phyloP scores from a whole-genome alignment of 1,140 invertebrate species.

The Venustaconcha ellipsiformis region DNA sequence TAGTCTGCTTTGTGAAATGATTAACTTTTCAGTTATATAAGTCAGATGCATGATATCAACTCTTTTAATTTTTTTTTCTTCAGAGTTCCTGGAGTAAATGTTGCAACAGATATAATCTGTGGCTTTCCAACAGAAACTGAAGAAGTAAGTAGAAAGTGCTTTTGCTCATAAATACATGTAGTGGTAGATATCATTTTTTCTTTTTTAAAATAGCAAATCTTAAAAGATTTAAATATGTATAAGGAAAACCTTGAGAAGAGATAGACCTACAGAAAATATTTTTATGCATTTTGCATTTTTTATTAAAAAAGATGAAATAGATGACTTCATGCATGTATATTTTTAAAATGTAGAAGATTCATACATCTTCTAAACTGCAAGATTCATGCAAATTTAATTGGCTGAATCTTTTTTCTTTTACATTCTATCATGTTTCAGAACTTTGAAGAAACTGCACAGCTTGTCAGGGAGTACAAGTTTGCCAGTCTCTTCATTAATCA shows the following conservation, averaged over 20 bases:
- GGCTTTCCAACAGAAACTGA: slow-evolving; percentile 98
- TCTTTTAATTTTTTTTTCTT: slow-evolving; percentile 8
- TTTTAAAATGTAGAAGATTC: not conserved
- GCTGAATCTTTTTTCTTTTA: not conserved
- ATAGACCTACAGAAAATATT: not conserved
- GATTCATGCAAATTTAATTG: not conserved
- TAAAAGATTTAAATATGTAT: not conserved
- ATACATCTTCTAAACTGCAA: not conserved
- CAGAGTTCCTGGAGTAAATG: slow-evolving; percentile 88
- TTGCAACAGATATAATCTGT: slow-evolving; percentile 98
- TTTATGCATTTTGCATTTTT: not conserved
- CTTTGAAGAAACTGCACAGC: slow-evolving; percentile 88
- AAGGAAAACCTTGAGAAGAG: not conserved
- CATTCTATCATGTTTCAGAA: slow-evolving; percentile 71
- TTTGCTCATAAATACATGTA: no score
- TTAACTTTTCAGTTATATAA: no score
- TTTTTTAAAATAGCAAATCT: not conserved
- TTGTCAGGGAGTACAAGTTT: slow-evolving; percentile 92
- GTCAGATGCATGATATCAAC: not conserved
- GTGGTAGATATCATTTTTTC: not conserved
- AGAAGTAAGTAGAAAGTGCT: slow-evolving; percentile 55
- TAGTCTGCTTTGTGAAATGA: no score
- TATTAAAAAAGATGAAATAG: not conserved
- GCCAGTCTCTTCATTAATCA: slow-evolving; percentile 98
- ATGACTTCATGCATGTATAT: no score